These are phyloP conservation scores for Drosophila guanche DNA, from an alignment of 1,140 invertebrate species.

Conservation along the genomic window DNA sequence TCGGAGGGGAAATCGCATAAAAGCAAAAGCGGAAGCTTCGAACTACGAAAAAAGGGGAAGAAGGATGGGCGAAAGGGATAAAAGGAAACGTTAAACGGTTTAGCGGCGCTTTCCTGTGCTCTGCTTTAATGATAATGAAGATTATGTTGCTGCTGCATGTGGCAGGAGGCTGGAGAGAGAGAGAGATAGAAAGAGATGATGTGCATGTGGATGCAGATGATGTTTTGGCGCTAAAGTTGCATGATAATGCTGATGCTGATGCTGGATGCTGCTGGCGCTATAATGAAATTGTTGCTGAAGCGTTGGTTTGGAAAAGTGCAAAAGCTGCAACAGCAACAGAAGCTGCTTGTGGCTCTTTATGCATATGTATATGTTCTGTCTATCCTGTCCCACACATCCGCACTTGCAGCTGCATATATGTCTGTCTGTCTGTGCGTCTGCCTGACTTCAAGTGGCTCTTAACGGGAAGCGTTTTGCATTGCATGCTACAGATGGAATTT, in stretches of 20 bases:
- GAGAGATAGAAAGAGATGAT: not conserved
- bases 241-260: conserved; percentile 22
- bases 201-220: conserved; percentile 50
- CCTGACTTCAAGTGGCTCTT: conserved; percentile 68
- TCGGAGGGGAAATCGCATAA: conserved; percentile 2
- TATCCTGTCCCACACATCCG: conserved; percentile 2
- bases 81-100: conserved; percentile 62
- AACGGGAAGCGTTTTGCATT: conserved; percentile 69
- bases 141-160: conserved; percentile 54
- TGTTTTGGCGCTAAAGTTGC: conserved; percentile 50
- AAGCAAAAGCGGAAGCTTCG: conserved; percentile 62
- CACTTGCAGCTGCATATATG: no score
- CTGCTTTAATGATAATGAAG: conserved; percentile 79
- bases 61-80: conserved; percentile 18
- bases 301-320: conserved; percentile 49
- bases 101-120: conserved; percentile 61
- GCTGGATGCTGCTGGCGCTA: conserved; percentile 36
- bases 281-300: conserved; percentile 67
- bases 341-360: conserved; percentile 47
- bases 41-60: conserved; percentile 14
- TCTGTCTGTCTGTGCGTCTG: conserved; percentile 22
- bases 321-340: conserved; percentile 35
- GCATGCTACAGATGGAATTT: conserved; percentile 37
- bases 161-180: not conserved
- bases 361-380: not conserved